phyloP scores from a whole-genome alignment of 2,888 invertebrate species.

The Pterostichus madidus region DNA sequence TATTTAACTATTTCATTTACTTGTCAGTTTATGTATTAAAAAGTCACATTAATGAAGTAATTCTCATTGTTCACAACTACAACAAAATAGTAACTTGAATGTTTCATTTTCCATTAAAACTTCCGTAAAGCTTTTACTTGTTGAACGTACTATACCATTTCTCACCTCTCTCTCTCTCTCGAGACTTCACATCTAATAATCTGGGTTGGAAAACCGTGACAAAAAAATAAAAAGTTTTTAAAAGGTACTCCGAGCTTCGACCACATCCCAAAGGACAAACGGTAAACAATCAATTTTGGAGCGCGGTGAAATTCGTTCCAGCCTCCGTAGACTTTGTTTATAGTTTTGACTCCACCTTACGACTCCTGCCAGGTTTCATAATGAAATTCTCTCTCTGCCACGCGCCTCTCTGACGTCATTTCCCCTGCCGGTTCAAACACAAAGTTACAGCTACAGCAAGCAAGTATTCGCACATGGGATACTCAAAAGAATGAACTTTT shows the following conservation, averaged over 20 bases:
- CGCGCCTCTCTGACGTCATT: not conserved
- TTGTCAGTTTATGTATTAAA: too few species aligned
- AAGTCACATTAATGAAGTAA: too few species aligned
- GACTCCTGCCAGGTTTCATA: constrained; percentile 32
- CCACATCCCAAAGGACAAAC: constrained; percentile 16
- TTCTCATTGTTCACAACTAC: too few species aligned
- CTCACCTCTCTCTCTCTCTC: not conserved
- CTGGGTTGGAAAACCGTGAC: constrained; percentile 24
- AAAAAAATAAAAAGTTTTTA: constrained; percentile 28
- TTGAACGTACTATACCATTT: not conserved
- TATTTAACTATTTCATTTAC: too few species aligned
- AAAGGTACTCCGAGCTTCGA: constrained; percentile 18
- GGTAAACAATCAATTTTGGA: constrained; percentile 41
- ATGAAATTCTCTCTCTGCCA: constrained; percentile 28
- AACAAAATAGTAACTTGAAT: not conserved
- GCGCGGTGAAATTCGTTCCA: constrained; percentile 27
- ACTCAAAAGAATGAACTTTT: constrained; percentile 11
- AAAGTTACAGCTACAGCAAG: not conserved
- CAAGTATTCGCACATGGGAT: not conserved
- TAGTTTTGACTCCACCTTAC: constrained; percentile 44
- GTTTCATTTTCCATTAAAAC: constrained; percentile 3
- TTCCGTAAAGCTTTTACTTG: constrained; percentile 10
- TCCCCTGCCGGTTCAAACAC: not conserved
- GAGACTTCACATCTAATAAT: constrained; percentile 30
- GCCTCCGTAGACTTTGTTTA: constrained; percentile 34